phyloP scores from a whole-genome alignment of 2,888 invertebrate genomes.

The Xanthorhoe spadicearia region DNA sequence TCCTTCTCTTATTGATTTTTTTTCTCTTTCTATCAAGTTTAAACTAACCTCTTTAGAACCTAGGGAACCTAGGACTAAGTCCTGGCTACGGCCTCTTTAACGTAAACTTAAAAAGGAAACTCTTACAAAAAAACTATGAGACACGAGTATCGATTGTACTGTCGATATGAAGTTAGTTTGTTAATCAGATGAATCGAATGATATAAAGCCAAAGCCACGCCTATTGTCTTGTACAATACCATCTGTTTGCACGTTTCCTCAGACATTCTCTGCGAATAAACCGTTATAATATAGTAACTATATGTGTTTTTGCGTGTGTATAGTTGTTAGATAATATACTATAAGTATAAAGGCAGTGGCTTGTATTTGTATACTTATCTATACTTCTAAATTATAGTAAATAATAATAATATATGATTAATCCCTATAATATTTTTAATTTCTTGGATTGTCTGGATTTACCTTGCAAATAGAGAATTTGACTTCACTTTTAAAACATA shows the following conservation, averaged over 20 bases:
- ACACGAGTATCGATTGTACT: conserved; percentile 62
- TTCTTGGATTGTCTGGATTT: neutral
- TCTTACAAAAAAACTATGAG: conserved; percentile 59
- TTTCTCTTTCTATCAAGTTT: too few relatives aligned
- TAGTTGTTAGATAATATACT: conserved; percentile 18
- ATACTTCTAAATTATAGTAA: neutral
- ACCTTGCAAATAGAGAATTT: neutral
- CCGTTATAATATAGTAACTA: conserved; percentile 61
- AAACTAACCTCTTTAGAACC: neutral
- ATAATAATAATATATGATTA: too few relatives aligned
- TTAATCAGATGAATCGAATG: conserved; percentile 80
- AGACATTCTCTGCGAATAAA: conserved; percentile 92
- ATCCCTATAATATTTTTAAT: neutral
- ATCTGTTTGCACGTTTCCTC: conserved; percentile 93
- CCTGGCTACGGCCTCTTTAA: conserved; percentile 28
- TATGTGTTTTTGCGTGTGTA: conserved; percentile 53
- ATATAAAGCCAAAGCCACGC: conserved; percentile 84
- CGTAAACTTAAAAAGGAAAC: conserved; percentile 56
- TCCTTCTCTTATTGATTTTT: too few relatives aligned
- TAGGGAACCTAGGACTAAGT: neutral
- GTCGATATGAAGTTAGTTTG: conserved; percentile 79
- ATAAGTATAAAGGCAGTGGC: conserved; percentile 22
- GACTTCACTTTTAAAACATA: neutral
- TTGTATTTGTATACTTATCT: conserved; percentile 6
- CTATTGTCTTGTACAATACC: conserved; percentile 86